Evolutionary conservation across 2,113 vertebrate species (phyloP), one percentile per base, ranked within the genome.

Genomic region (Piprites chloris): DNA sequence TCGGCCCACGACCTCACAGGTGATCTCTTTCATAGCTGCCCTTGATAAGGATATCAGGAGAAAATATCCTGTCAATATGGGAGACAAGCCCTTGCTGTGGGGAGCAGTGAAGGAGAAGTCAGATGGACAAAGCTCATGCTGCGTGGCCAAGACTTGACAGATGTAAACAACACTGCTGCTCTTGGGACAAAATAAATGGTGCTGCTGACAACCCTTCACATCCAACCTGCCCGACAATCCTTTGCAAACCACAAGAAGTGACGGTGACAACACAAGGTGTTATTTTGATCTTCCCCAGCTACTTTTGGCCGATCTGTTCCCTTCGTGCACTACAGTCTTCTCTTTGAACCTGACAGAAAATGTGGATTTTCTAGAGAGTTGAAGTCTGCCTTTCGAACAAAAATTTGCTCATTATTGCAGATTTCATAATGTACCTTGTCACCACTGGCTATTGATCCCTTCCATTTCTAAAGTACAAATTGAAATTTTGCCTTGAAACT

Each of bases 41-140:
- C 15, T 52, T 17, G 21, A 20, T 1, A 42, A 17, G 9, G 22
- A 6, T 30, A 35, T 46, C 0, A 6, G 33, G 14, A 46, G 37
- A 52, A 41, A 15, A 59, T 1, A 1, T 14, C 35, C 35, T 63
- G 16, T 30, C 72, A 50, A 6, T 7, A 37, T 3, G 12, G 19
- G 16, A 69, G 32, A 44, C 8, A 39, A 82, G 18, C 6, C 10
- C 33, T 67, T 79, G 39, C 11, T 18, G 12, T 2, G 8, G 20
- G 47, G 32, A 67, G 44, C 5, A 71, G 17, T 1, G 11, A 80
- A 83, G 71, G 46, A 84, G 24, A 19, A 71, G 9, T 27, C 39
- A 26, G 50, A 33, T 1, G 33, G n/a, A 56, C 0, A 0, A 62
- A 78, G n/a, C 17, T 74, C 20, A 19, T 0, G 2, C 23, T 12